These are phyloP conservation scores for Protophormia terraenovae DNA, from an alignment of 2,888 invertebrate species.

Conservation along the genomic window DNA sequence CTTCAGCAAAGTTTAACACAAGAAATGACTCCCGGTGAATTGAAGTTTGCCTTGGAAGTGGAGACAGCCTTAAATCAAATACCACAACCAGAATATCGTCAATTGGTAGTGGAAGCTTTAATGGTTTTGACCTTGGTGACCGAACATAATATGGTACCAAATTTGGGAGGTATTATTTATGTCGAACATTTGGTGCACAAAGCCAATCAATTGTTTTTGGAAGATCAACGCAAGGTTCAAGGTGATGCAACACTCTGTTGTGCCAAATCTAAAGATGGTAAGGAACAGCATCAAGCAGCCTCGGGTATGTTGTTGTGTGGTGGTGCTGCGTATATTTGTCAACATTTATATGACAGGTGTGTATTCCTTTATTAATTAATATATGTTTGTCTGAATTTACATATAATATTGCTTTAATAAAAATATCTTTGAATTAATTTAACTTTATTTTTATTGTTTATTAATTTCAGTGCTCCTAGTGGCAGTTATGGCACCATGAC, in stretches of 20 bases:
- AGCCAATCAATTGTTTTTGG: slow-evolving; percentile 96
- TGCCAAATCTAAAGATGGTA: slow-evolving; percentile 87
- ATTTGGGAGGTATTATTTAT: slow-evolving; percentile 90
- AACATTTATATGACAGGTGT: slow-evolving; percentile 93
- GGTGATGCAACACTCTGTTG: slow-evolving; percentile 97
- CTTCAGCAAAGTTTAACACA: slow-evolving; percentile 96
- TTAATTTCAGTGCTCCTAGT: slow-evolving; percentile 92
- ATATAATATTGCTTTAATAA: background rate
- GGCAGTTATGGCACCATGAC: slow-evolving; percentile 99
- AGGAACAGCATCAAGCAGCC: slow-evolving; percentile 82
- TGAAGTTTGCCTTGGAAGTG: slow-evolving; percentile 98
- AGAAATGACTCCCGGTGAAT: slow-evolving; percentile 99
- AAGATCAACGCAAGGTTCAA: slow-evolving; percentile 95
- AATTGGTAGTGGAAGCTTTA: slow-evolving; percentile 97
- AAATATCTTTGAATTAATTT: too few relatives aligned
- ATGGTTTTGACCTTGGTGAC: slow-evolving; percentile 97
- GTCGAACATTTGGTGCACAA: slow-evolving; percentile 96
- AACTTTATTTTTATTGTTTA: background rate
- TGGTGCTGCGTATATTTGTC: slow-evolving; percentile 97
- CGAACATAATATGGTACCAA: slow-evolving; percentile 90
- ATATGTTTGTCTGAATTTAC: background rate
- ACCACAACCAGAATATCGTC: slow-evolving; percentile 98
- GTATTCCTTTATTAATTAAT: background rate
- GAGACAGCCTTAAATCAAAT: slow-evolving; percentile 98
- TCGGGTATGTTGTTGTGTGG: slow-evolving; percentile 90